Conservation (phyloP, 1,140 invertebrate species). For the Bombus waltoni region DNA sequence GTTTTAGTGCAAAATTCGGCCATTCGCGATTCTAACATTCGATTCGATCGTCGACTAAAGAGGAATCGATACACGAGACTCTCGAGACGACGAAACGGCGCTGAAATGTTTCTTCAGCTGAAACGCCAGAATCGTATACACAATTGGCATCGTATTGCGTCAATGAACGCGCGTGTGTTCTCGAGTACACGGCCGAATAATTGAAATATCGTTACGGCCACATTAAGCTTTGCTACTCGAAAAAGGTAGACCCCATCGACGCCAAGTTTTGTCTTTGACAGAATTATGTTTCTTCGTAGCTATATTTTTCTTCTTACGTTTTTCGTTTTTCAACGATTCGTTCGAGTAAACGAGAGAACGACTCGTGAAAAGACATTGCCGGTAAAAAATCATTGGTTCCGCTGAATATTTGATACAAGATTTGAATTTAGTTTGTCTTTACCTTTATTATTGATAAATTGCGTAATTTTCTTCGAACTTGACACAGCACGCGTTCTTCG, state of each 20-base stretch:
- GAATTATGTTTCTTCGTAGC: too few species aligned
- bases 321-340: too few species aligned
- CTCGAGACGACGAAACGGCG: background rate
- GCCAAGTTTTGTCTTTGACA: background rate
- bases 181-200: conserved; percentile 34
- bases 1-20: background rate
- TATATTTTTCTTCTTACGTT: too few species aligned
- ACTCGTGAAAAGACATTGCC: too few species aligned
- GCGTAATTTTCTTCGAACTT: background rate
- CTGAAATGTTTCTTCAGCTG: conserved; percentile 63
- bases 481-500: background rate
- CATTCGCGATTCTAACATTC: too few species aligned
- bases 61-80: background rate
- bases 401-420: too few species aligned
- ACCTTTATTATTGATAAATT: background rate
- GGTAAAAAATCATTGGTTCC: too few species aligned
- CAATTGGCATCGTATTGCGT: conserved; percentile 56
- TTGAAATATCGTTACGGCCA: conserved; percentile 60
- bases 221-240: conserved; percentile 27
- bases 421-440: too few species aligned
- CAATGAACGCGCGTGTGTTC: conserved; percentile 32
- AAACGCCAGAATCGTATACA: conserved; percentile 49
- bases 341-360: too few species aligned
- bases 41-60: too few species aligned
- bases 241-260: background rate